phyloP scores from a whole-genome alignment of 2,797 vertebrate genomes.

The Sciurus carolinensis region DNA sequence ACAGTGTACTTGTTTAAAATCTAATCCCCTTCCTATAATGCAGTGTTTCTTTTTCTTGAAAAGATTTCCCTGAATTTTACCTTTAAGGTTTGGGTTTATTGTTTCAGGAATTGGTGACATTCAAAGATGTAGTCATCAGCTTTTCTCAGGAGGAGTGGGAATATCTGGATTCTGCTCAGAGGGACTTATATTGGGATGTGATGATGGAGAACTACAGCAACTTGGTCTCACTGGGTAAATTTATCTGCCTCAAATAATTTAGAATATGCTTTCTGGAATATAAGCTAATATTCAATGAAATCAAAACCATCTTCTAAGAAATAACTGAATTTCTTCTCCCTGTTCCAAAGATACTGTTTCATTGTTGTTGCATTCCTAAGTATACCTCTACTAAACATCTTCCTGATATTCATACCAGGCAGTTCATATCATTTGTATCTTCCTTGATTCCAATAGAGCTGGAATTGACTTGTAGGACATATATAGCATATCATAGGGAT shows the following conservation, averaged over 20 bases:
- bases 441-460: not conserved
- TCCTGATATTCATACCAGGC: not conserved
- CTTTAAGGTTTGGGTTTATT: constrained; percentile 10
- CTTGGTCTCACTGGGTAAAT: constrained; percentile 70
- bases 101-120: constrained; percentile 67
- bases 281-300: not conserved
- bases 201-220: constrained; percentile 73
- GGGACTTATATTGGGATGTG: constrained; percentile 68
- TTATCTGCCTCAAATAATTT: not conserved
- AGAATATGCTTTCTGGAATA: not conserved
- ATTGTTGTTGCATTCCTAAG: not conserved
- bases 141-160: constrained; percentile 57
- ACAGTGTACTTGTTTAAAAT: not conserved
- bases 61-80: not conserved
- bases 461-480: not conserved
- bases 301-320: constrained; percentile 1
- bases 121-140: constrained; percentile 63
- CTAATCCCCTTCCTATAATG: not conserved
- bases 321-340: not conserved
- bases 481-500: not conserved
- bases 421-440: not conserved
- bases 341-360: constrained; percentile 19
- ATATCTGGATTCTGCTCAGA: not conserved
- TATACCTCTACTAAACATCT: not conserved
- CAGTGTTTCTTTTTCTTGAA: constrained; percentile 32